phyloP scores from a whole-genome alignment of 2,888 invertebrate genomes.

The Calliphora vomitoria region DNA sequence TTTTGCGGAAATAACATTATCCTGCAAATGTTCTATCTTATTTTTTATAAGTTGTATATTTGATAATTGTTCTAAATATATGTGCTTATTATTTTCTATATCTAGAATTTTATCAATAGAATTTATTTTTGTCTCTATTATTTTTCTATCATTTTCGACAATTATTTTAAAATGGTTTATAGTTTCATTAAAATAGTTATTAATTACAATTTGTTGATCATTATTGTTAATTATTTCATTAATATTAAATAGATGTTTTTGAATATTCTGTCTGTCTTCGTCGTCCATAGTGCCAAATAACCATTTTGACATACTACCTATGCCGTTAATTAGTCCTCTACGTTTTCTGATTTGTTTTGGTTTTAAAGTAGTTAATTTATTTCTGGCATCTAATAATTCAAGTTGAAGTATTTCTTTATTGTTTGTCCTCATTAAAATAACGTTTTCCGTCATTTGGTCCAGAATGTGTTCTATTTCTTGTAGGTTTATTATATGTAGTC shows the following conservation, averaged over 20 bases:
- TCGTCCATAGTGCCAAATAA: slow-evolving; percentile 64
- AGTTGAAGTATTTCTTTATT: slow-evolving; percentile 60
- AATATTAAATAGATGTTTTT: slow-evolving; percentile 3
- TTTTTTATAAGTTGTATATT: slow-evolving; percentile 58
- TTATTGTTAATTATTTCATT: background rate
- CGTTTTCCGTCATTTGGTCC: slow-evolving; percentile 52
- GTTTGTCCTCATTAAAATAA: slow-evolving; percentile 45
- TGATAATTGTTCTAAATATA: slow-evolving; percentile 53
- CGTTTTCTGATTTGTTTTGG: slow-evolving; percentile 55
- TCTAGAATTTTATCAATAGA: slow-evolving; percentile 54
- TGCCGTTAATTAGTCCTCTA: slow-evolving; percentile 61
- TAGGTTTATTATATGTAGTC: slow-evolving; percentile 29
- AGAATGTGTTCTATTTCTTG: slow-evolving; percentile 52
- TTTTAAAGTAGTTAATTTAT: slow-evolving; percentile 58
- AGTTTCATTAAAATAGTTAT: background rate
- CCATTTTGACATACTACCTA: slow-evolving; percentile 61
- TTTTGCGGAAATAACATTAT: slow-evolving; percentile 54
- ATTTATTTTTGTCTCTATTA: slow-evolving; percentile 43
- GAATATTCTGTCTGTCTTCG: slow-evolving; percentile 49
- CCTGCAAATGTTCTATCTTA: slow-evolving; percentile 47
- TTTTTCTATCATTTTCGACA: slow-evolving; percentile 29
- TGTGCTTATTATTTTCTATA: slow-evolving; percentile 42
- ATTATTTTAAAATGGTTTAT: slow-evolving; percentile 18
- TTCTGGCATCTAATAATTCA: slow-evolving; percentile 53
- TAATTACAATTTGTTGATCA: slow-evolving; percentile 30